Evolutionary conservation across 1,140 invertebrate genomes (phyloP), one percentile per base, ranked within the genome.

Genomic region (Tetragnatha versicolor): DNA sequence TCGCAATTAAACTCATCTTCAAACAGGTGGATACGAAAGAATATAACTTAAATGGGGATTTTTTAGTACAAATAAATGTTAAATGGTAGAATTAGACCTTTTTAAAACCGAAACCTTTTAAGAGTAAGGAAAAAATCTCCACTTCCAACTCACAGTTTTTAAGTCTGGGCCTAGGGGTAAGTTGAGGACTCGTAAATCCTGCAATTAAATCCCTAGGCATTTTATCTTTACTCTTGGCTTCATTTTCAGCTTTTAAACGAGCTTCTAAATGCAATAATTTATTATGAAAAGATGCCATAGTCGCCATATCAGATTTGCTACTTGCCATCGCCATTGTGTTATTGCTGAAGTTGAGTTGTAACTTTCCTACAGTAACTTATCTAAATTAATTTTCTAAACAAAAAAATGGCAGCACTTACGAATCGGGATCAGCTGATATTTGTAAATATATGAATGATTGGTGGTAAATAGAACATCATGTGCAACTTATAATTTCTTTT

Each of bases 231-330:
- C 58, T 79, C 55, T 60, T 72, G 22, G 78, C 66, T 63, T 80
- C 79, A 75, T 80, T 80, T 80, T 80, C 79, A 29, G 79, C 79
- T 55, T 53, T 37, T 39, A 80, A 68, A 29, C 79, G 58, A 37
- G 79, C 79, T 68, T 80, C 79, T 80, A 80, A 80, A 66, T 73
- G 65, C 65, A 75, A 66, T 47, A 80, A 47, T 68, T 75, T 80
- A 58, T 80, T 80, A 51, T 75, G 79, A 75, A 80, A 80, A 66
- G 79, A 80, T 51, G 79, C 66, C 79, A 80, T 80, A 42, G 79
- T 80, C 69, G 69, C 79, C 79, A 80, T 80, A 47, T 80, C 60
- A 79, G 65, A 69, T 68, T 69, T 79, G 10, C 17, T 14, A 20
- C 33, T 2, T 51, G 4, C 55, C 29, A n/a, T 51, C 42, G 27